Evolutionary conservation across 2,888 invertebrate species (phyloP).

Genomic region (Ariolimax columbianus): DNA sequence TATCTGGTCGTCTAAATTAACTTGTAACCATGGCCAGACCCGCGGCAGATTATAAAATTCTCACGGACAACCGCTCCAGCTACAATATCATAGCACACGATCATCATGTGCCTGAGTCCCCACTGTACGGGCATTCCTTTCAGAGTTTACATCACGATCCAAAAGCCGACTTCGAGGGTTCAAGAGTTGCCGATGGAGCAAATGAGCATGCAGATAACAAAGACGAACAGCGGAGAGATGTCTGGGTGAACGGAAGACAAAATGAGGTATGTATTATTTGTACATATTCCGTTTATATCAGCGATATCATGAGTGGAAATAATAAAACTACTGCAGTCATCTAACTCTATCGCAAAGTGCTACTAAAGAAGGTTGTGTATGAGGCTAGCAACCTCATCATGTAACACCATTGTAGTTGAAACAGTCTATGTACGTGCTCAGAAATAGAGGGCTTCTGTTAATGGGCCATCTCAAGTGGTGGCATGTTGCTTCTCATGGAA

Average conservation of each 20-base stretch:
- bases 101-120: constrained; percentile 41
- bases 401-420: too few species aligned
- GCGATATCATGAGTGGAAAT: too few species aligned
- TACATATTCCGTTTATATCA: too few species aligned
- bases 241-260: background rate
- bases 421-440: too few species aligned
- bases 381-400: too few species aligned
- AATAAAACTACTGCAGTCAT: too few species aligned
- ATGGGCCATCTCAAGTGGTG: too few species aligned
- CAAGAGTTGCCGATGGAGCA: background rate
- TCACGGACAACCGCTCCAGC: constrained; percentile 44
- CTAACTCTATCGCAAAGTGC: too few species aligned
- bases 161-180: background rate
- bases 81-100: constrained; percentile 43
- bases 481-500: too few species aligned
- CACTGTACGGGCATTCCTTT: constrained; percentile 22
- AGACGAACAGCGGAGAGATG: background rate
- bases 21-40: constrained; percentile 24
- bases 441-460: too few species aligned
- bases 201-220: background rate
- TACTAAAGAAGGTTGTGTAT: too few species aligned
- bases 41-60: constrained; percentile 12
- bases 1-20: too few species aligned
- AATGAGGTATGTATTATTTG: background rate
- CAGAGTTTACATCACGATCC: background rate